These are phyloP conservation scores for Falcaria lacertinaria DNA, from an alignment of 2,888 invertebrate species.

Conservation along the genomic window DNA sequence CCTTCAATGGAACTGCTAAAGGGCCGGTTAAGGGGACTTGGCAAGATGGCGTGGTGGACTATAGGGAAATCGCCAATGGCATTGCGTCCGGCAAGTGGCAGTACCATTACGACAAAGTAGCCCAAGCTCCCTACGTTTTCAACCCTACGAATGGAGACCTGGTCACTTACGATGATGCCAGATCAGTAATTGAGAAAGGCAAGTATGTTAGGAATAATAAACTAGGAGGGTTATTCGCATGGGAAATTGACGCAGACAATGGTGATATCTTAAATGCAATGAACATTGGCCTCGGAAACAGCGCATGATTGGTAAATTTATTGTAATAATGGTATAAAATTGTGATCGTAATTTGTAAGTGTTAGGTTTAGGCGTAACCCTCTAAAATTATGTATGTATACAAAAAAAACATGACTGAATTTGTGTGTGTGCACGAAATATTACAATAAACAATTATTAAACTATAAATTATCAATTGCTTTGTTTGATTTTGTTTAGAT, in stretches of 20 bases:
- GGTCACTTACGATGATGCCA: constrained; percentile 66
- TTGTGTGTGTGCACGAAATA: neutral
- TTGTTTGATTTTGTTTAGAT: neutral
- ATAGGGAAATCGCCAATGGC: constrained; percentile 66
- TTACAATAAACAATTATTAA: neutral
- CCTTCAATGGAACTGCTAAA: constrained; percentile 68
- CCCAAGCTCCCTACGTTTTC: constrained; percentile 72
- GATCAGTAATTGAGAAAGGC: constrained; percentile 69
- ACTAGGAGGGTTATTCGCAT: constrained; percentile 67
- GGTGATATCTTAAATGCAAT: constrained; percentile 70
- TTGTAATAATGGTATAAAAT: constrained; percentile 11
- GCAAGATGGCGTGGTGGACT: constrained; percentile 74
- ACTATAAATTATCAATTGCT: neutral
- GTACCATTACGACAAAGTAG: constrained; percentile 66
- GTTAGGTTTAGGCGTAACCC: neutral
- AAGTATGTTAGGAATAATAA: constrained; percentile 72
- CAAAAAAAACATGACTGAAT: constrained; percentile 1
- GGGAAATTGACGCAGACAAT: constrained; percentile 74
- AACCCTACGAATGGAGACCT: constrained; percentile 62
- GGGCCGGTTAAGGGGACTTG: constrained; percentile 71
- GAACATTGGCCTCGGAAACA: constrained; percentile 71
- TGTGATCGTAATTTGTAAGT: constrained; percentile 30
- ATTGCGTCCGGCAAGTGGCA: constrained; percentile 68
- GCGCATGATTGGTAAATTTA: constrained; percentile 26
- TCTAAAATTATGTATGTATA: neutral